Conservation (phyloP, 1,140 invertebrate species). For the Penaeus vannamei region DNA sequence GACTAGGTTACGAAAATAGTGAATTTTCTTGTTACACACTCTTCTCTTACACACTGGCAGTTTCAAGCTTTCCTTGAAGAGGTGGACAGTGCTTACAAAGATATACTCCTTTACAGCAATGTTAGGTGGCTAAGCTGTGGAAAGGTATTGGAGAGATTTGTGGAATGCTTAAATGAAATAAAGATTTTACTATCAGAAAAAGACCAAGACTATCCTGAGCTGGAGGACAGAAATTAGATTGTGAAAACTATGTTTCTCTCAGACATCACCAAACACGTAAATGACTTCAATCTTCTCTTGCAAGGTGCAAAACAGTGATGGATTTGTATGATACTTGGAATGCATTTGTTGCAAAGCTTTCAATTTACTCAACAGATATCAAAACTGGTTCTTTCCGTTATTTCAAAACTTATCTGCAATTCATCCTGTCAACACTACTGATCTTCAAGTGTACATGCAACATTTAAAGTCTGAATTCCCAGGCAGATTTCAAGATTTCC, state of each 20-base stretch:
- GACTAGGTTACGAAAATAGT: neutral
- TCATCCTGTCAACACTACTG: constrained; percentile 43
- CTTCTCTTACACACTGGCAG: no score
- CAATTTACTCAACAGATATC: constrained; percentile 46
- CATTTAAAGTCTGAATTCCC: constrained; percentile 37
- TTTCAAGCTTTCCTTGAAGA: no score
- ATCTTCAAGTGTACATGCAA: constrained; percentile 35
- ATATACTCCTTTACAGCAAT: constrained; percentile 10
- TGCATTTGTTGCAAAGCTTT: constrained; percentile 46
- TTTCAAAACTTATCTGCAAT: constrained; percentile 43
- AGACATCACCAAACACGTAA: constrained; percentile 36
- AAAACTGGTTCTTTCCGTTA: constrained; percentile 40
- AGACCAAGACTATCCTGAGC: no score
- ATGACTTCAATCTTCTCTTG: constrained; percentile 43
- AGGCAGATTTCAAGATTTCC: constrained; percentile 46
- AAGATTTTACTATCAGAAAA: constrained; percentile 25
- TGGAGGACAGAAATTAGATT: constrained; percentile 3
- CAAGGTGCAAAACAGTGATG: constrained; percentile 13
- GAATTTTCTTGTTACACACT: no score
- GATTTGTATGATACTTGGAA: constrained; percentile 46
- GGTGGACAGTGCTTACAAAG: constrained; percentile 42
- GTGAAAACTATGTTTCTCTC: constrained; percentile 50
- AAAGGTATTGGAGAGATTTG: constrained; percentile 42
- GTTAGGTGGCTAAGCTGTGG: constrained; percentile 36
- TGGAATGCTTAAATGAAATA: constrained; percentile 43